Conservation (phyloP, 1,140 invertebrate genomes). For the Spodoptera frugiperda region DNA sequence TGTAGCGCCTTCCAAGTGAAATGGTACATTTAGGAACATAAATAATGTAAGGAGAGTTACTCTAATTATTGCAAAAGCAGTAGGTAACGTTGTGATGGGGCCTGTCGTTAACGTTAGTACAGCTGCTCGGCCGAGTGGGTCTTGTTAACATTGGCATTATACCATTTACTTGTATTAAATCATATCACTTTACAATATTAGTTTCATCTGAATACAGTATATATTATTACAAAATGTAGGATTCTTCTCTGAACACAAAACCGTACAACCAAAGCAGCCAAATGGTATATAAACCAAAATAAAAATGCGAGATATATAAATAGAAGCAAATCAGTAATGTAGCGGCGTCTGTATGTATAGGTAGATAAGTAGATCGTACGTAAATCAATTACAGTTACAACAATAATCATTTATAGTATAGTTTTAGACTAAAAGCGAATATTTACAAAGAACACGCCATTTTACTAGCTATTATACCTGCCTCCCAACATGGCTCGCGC, state of each 20-base stretch:
- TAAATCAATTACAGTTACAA: conserved; percentile 56
- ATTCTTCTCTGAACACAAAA: background rate
- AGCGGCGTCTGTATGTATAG: conserved; percentile 47
- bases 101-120: background rate
- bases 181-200: too few species aligned
- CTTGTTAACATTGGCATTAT: background rate
- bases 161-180: too few species aligned
- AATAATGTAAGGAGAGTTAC: conserved; percentile 17
- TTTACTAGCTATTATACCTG: conserved; percentile 70
- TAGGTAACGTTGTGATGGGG: conserved; percentile 36
- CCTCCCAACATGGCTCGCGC: conserved; percentile 57
- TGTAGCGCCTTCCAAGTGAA: conserved; percentile 4
- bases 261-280: background rate
- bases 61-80: conserved; percentile 29
- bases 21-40: conserved; percentile 40
- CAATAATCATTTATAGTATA: conserved; percentile 65
- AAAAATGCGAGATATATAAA: conserved; percentile 48
- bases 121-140: background rate
- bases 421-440: conserved; percentile 76
- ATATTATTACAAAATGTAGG: too few species aligned
- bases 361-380: conserved; percentile 52
- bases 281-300: background rate
- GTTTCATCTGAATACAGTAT: too few species aligned
- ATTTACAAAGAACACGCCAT: conserved; percentile 76
- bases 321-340: conserved; percentile 45